Conservation (phyloP, 2,797 vertebrate genomes). For the Hylomyscus alleni region DNA sequence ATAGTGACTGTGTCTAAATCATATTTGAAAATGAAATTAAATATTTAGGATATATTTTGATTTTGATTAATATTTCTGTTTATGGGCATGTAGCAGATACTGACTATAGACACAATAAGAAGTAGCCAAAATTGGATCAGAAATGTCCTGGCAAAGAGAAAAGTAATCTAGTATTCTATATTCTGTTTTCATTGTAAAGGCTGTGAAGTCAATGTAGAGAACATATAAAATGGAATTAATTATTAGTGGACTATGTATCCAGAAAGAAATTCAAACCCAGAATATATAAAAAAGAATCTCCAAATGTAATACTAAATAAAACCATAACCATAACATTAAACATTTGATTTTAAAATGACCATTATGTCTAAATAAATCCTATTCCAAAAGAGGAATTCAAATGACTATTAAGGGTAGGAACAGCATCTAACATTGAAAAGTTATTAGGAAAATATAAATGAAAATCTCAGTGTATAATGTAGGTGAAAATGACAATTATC, state of each 20-base stretch:
- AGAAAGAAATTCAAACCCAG: background rate
- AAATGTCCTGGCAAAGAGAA: constrained; percentile 7
- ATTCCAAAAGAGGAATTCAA: background rate
- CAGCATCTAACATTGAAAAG: background rate
- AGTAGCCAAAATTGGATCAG: background rate
- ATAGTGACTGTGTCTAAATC: constrained; percentile 9
- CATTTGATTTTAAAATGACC: background rate
- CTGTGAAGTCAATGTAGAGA: background rate
- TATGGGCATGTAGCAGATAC: background rate
- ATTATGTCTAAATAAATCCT: background rate
- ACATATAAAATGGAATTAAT: background rate
- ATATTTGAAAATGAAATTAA: constrained; percentile 48
- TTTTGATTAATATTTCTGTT: constrained; percentile 45
- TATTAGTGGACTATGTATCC: background rate
- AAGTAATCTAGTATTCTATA: background rate
- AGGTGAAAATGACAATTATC: background rate
- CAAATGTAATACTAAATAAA: background rate
- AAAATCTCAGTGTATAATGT: background rate
- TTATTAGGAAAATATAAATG: background rate
- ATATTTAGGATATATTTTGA: background rate
- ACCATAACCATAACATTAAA: background rate
- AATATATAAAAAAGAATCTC: background rate
- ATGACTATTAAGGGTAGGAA: background rate
- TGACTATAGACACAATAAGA: constrained; percentile 2
- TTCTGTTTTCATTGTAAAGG: background rate